Base-by-base conservation (phyloP, 2,797 vertebrate genomes). In the Gobionotothen gibberifrons region DNA sequence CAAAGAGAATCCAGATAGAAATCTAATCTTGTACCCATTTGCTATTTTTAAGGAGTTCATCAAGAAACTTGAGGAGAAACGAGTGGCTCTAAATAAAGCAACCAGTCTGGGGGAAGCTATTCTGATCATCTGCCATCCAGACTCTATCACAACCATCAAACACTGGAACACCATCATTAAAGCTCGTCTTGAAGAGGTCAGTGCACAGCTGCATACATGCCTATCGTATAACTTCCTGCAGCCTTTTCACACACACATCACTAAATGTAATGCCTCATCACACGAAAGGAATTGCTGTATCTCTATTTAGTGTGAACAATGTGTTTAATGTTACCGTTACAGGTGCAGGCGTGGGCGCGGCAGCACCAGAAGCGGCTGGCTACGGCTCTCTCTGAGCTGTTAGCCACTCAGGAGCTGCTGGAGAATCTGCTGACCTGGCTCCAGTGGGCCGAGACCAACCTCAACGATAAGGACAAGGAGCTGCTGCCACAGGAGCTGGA, bases 111-210 rank as follows among this genome's bases (percentile, higher is more conserved):
- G 98, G 39, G 98, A 99, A 65, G 94, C 96, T 9, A 96, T 99
- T 78, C 87, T 99, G 85, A 92, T 94, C 85, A 96, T 98, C 92
- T 98, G 98, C 94, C 98, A 99, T 87, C 98, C 98, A 16, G 98
- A 99, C 89, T 99, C 97, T 44, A 97, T 98, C 91, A 99, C 97
- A 81, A 99, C 98, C 88, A 96, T 99, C 90, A 99, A 99, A 87
- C 97, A 99, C 94, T 99, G 98, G 98, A 98, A 98, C 90, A 99
- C 98, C 58, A 99, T 99, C 90, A 99, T 99, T 92, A 96, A 96
- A 94, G 98, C 98, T 47, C 96, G 98, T 64, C 98, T 99, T 74
- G 98, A 99, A 89, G 98, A 99, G 98, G 98, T 99, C 91, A 90
- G 96, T 94, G 22, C 67, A 72, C 74, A 76, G 78, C 78, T 75